These are phyloP conservation scores for Lateolabrax maculatus DNA, from an alignment of 2,797 vertebrate species.

Conservation along the genomic window DNA sequence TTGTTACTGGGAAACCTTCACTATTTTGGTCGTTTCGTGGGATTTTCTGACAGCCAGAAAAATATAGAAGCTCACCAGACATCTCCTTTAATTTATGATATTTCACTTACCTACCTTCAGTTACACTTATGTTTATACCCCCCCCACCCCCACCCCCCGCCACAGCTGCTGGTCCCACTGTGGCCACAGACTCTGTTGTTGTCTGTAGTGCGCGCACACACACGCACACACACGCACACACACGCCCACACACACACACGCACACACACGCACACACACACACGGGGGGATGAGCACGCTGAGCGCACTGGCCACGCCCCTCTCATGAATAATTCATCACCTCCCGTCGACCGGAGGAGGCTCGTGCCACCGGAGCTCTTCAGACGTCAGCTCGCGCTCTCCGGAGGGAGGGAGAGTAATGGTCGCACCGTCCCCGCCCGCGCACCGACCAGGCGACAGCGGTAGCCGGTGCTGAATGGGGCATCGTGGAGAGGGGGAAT, in stretches of 20 bases:
- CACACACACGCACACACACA: neutral
- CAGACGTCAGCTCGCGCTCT: constrained; percentile 61
- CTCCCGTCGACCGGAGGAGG: constrained; percentile 54
- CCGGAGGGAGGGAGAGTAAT: constrained; percentile 39
- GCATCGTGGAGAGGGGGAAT: constrained; percentile 19
- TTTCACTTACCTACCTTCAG: no score
- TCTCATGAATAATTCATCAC: constrained; percentile 69
- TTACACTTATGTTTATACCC: no score
- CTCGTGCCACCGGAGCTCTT: constrained; percentile 63
- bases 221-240: neutral
- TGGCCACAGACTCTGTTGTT: constrained; percentile 20
- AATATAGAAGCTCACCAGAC: no score
- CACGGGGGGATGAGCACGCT: neutral
- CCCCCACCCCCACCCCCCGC: neutral
- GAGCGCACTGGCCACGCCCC: constrained; percentile 58
- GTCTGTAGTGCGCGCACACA: constrained; percentile 17
- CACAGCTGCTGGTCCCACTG: constrained; percentile 33
- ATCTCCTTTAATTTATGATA: no score
- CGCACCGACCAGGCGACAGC: neutral
- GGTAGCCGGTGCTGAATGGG: constrained; percentile 43
- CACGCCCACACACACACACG: neutral
- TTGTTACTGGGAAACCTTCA: no score
- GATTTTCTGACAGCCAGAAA: no score
- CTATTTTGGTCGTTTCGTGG: no score
- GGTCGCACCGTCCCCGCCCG: neutral